phyloP scores from a whole-genome alignment of 2,888 invertebrate genomes.

The Rhamphomyia laevipes region DNA sequence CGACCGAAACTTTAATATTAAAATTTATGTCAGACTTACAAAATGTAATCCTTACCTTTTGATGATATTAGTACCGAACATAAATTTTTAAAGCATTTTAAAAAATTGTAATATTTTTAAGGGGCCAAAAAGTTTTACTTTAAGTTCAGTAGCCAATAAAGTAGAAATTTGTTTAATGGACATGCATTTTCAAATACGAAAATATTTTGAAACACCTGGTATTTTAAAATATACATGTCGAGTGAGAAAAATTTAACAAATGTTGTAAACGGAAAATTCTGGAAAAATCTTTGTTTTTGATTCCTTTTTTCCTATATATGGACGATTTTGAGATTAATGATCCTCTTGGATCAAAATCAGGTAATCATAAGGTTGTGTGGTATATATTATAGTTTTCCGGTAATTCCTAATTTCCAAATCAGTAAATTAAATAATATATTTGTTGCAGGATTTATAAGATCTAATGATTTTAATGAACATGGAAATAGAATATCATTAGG shows the following conservation, averaged over 20 bases:
- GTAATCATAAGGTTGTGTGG: neutral
- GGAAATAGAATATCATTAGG: slow-evolving; percentile 6
- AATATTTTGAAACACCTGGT: neutral
- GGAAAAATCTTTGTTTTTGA: neutral
- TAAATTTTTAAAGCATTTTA: no score
- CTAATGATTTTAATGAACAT: neutral
- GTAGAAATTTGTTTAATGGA: neutral
- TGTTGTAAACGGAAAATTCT: no score
- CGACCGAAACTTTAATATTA: neutral
- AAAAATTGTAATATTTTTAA: no score
- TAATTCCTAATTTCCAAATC: neutral
- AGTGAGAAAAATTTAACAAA: neutral
- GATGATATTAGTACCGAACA: no score
- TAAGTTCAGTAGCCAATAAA: neutral
- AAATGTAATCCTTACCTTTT: no score
- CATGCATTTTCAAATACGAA: neutral
- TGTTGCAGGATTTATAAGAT: neutral
- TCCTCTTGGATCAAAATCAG: neutral
- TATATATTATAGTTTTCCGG: neutral
- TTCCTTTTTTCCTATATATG: no score
- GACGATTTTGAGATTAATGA: neutral
- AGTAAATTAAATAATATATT: neutral
- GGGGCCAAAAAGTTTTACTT: no score
- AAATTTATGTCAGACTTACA: no score
- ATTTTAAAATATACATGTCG: neutral